Conservation (phyloP, 1,140 invertebrate genomes). For the Drosophila mauritiana region DNA sequence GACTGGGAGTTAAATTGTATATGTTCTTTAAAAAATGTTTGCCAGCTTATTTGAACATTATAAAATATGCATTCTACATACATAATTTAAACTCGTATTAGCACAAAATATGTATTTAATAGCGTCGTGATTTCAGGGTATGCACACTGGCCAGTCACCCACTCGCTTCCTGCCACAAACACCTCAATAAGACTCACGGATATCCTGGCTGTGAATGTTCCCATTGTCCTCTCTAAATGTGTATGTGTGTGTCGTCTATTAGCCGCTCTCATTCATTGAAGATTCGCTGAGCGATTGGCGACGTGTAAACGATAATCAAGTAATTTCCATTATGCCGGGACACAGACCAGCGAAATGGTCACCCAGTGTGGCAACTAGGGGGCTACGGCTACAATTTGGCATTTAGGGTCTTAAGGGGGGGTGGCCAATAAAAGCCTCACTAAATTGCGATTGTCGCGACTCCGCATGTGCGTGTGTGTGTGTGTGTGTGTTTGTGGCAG, state of each 20-base stretch:
- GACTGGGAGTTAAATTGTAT: too few species aligned
- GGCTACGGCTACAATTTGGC: neutral
- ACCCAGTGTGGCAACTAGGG: conserved; percentile 10
- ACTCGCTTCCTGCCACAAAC: conserved; percentile 10
- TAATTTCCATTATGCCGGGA: conserved; percentile 75
- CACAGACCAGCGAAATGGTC: conserved; percentile 15
- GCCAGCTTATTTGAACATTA: too few species aligned
- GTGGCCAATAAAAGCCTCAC: conserved; percentile 67
- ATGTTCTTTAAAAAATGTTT: too few species aligned
- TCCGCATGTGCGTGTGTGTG: conserved; percentile 9
- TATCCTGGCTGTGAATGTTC: conserved; percentile 30
- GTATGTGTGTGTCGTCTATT: conserved; percentile 33
- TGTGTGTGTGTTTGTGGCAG: conserved; percentile 22
- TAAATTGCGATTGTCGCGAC: conserved; percentile 79
- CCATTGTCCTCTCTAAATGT: conserved; percentile 23
- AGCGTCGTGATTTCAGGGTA: neutral
- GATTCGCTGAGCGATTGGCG: conserved; percentile 73
- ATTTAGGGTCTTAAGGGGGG: conserved; percentile 8
- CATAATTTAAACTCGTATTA: too few species aligned
- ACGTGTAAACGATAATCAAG: conserved; percentile 82
- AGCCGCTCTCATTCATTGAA: conserved; percentile 47
- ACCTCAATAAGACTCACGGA: conserved; percentile 38
- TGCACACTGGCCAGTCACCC: neutral
- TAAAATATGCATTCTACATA: too few species aligned
- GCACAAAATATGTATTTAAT: conserved; percentile 10